phyloP scores from a whole-genome alignment of 1,140 invertebrate genomes.

The Adelges cooleyi region DNA sequence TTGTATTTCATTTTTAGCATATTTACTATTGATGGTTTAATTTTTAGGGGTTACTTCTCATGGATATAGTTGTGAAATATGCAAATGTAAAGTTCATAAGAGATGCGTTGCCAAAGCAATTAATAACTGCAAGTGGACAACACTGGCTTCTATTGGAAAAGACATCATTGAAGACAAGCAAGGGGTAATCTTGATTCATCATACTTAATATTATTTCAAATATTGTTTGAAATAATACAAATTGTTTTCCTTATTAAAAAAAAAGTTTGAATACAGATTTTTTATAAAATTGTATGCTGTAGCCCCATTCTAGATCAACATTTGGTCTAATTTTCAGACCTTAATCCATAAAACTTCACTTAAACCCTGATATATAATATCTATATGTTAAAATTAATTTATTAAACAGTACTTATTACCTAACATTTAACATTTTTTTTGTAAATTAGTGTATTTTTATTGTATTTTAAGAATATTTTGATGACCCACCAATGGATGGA shows the following conservation, averaged over 20 bases:
- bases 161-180: conserved; percentile 88
- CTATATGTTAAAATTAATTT: too few species aligned
- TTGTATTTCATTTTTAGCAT: conserved; percentile 4
- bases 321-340: too few species aligned
- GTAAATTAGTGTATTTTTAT: conserved; percentile 27
- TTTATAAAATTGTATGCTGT: too few species aligned
- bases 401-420: too few species aligned
- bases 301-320: too few species aligned
- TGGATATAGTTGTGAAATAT: conserved; percentile 89
- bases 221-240: too few species aligned
- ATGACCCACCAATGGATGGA: conserved; percentile 99
- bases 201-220: too few species aligned
- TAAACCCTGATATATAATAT: too few species aligned
- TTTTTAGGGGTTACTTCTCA: conserved; percentile 75
- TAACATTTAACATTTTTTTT: too few species aligned
- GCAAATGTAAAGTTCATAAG: conserved; percentile 94
- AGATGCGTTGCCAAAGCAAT: conserved; percentile 80
- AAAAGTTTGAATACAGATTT: too few species aligned
- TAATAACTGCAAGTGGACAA: conserved; percentile 95
- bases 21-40: neutral
- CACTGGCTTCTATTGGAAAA: conserved; percentile 79
- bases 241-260: too few species aligned
- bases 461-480: conserved; percentile 63
- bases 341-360: too few species aligned
- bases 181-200: conserved; percentile 73